These are phyloP conservation scores for Brachionus rubens DNA, from an alignment of 1,140 invertebrate genomes.

Conservation along the genomic window DNA sequence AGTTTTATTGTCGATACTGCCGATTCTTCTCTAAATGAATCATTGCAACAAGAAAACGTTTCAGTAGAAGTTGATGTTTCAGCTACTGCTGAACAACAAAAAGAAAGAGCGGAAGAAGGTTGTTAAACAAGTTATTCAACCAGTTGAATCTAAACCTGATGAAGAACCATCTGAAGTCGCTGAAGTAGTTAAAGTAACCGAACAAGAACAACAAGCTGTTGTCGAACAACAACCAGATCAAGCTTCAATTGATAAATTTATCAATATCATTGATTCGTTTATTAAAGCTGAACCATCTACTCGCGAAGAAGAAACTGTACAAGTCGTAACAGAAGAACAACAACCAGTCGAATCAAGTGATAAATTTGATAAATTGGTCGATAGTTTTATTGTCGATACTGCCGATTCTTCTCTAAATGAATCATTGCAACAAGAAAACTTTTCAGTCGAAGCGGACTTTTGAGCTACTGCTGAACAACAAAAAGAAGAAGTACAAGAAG, in stretches of 20 bases:
- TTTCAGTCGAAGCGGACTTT: too few species aligned
- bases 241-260: constrained; percentile 14
- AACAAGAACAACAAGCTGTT: too few species aligned
- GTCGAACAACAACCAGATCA: not conserved
- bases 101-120: too few species aligned
- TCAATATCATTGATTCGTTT: constrained; percentile 2
- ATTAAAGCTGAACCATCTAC: not conserved
- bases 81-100: too few species aligned
- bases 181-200: not conserved
- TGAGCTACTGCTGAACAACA: too few species aligned
- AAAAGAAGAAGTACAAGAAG: too few species aligned
- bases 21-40: too few species aligned
- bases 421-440: not conserved
- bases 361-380: not conserved
- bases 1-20: too few species aligned
- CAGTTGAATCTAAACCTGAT: too few species aligned
- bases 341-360: not conserved
- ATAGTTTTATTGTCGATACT: constrained; percentile 2
- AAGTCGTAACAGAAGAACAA: not conserved
- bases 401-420: not conserved
- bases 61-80: too few species aligned
- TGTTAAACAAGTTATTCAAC: too few species aligned
- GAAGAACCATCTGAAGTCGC: not conserved
- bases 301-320: not conserved
- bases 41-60: too few species aligned